Percentiles rank a stretch among this genome's conserved stretches.
These are phyloP conservation scores for Trichomalopsis sarcophagae DNA, from an alignment of 1,140 invertebrate species.

Conservation along the genomic window DNA sequence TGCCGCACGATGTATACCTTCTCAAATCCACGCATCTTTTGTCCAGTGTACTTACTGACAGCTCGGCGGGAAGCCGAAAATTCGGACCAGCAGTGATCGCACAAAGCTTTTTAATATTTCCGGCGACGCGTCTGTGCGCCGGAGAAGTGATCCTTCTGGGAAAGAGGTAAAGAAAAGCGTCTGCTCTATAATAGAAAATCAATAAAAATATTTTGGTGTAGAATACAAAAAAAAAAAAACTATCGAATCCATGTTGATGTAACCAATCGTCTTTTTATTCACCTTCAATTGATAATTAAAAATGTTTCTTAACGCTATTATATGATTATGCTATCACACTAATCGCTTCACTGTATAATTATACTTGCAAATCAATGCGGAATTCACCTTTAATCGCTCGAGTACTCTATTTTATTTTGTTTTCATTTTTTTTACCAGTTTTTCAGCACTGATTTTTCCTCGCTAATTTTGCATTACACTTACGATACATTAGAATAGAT, in stretches of 20 bases:
- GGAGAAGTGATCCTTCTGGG: not conserved
- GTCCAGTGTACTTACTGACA: not conserved
- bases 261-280: conserved; percentile 50
- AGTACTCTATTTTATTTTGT: not conserved
- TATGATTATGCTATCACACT: conserved; percentile 47
- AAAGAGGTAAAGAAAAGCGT: not conserved
- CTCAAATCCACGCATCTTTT: conserved; percentile 3
- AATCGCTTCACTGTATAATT: conserved; percentile 37
- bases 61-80: conserved; percentile 32
- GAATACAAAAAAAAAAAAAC: not conserved
- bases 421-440: conserved; percentile 4
- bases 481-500: not conserved
- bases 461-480: conserved; percentile 22
- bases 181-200: not conserved
- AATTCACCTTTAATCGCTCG: conserved; percentile 22
- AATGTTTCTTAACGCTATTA: conserved; percentile 48
- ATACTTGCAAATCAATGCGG: conserved; percentile 24
- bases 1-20: conserved; percentile 7
- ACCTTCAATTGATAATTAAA: conserved; percentile 46
- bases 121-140: not conserved
- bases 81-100: not conserved
- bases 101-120: conserved; percentile 36
- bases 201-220: not conserved
- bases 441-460: not conserved
- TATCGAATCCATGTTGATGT: conserved; percentile 20